phyloP scores from a whole-genome alignment of 2,888 invertebrate genomes.

The Gandaritis pyraliata region DNA sequence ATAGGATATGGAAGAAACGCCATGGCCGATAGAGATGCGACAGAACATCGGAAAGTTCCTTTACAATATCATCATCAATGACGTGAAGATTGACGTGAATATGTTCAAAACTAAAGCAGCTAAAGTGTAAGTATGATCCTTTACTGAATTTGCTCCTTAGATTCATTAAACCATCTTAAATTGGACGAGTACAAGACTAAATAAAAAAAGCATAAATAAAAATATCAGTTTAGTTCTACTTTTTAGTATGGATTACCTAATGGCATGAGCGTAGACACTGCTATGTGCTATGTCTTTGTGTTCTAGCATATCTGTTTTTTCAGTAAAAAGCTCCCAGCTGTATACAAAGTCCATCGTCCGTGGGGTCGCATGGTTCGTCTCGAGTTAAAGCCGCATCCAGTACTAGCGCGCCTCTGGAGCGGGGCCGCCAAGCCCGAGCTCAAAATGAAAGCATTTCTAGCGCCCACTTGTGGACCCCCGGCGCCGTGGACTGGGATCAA shows the following conservation, averaged over 20 bases:
- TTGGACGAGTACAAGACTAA: too few relatives aligned
- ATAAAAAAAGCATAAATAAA: too few relatives aligned
- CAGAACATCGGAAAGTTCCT: conserved; percentile 91
- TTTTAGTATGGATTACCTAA: too few relatives aligned
- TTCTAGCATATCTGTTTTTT: too few relatives aligned
- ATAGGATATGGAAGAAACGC: conserved; percentile 81
- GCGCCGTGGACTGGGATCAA: conserved; percentile 90
- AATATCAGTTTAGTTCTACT: too few relatives aligned
- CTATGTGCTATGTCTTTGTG: too few relatives aligned
- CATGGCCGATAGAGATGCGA: conserved; percentile 88
- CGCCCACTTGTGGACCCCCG: conserved; percentile 93
- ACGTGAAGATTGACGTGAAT: conserved; percentile 92
- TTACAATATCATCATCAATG: conserved; percentile 93
- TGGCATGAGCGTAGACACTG: too few relatives aligned
- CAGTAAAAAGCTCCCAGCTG: conserved; percentile 89
- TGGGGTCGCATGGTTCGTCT: conserved; percentile 86
- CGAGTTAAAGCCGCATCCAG: conserved; percentile 94
- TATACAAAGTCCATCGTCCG: conserved; percentile 90
- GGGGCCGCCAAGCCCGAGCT: conserved; percentile 88
- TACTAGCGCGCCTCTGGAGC: conserved; percentile 87
- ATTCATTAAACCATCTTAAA: too few relatives aligned
- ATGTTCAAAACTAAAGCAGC: conserved; percentile 84
- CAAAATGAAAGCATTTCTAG: conserved; percentile 87
- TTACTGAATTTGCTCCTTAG: too few relatives aligned
- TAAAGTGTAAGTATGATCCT: conserved; percentile 65